Base-by-base conservation (phyloP, 1,140 invertebrate genomes). In the Pogonognathellus flavescens region DNA sequence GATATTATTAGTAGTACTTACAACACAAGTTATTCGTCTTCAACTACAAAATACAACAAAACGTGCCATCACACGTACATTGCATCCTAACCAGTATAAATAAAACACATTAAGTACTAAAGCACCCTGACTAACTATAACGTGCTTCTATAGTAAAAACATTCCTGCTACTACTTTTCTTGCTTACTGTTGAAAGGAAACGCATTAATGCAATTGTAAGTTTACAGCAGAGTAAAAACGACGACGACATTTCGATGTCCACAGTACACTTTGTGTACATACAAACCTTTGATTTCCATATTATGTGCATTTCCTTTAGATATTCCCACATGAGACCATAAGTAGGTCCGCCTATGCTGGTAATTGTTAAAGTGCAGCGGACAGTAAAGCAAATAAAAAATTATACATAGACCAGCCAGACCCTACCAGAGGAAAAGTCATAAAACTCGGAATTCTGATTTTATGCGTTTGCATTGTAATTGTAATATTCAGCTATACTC, bases 251-350 rank as follows among this genome's bases (percentile, higher is more conserved):
- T 62, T 62, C 60, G 18, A 22, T 62, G 7, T 11, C 10, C 11
- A 66, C 25, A 66, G 20, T 20, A 66, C 22, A 66, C 14, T 25
- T 66, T 9, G 14, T 72, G 41, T 18, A 49, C 25, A 49, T 13
- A 25, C 16, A 76, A 76, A 31, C 70, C 31, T 25, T 50, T 31
- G 41, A 76, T 76, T 76, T 76, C 70, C 70, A 76, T 50, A 50
- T 76, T 76, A 76, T 76, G 70, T 31, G 70, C 41, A 76, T 76
- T 76, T 76, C 70, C 70, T 76, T 41, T 41, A 41, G 1, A 41
- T 3, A n/a, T 76, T 76, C 70, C 41, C 9, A 6, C 41, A 50
- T 14, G n/a, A 5, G 25, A 18, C 70, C 25, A 13, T 49, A 41
- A 41, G 31, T 41, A 41, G 31, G 31, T 41, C 31, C 31, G 1